Percentiles rank a stretch among this genome's conserved stretches.
These are phyloP conservation scores for Gobiocypris rarus DNA, from an alignment of 2,113 vertebrate species.

Conservation along the genomic window DNA sequence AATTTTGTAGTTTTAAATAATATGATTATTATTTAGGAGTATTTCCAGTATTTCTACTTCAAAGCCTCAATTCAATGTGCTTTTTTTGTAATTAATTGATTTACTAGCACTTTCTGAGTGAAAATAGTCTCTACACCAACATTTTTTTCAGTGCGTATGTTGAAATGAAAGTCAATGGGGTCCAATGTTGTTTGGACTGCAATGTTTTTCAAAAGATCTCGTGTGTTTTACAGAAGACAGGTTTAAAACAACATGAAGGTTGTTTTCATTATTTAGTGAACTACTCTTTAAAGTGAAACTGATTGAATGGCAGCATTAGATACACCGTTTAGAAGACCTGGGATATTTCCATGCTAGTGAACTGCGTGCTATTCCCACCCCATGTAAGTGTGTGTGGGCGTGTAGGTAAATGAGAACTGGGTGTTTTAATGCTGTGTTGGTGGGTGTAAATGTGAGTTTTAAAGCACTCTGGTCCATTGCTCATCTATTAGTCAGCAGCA, in stretches of 20 bases:
- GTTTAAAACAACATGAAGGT: background rate
- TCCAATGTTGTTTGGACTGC: background rate
- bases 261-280: background rate
- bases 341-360: constrained; percentile 7
- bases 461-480: constrained; percentile 15
- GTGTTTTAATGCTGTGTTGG: constrained; percentile 16
- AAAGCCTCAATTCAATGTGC: no score
- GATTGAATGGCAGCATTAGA: background rate
- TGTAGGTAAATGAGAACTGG: background rate
- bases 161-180: background rate
- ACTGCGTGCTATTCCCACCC: constrained; percentile 29
- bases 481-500: constrained; percentile 35
- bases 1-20: no score
- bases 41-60: no score
- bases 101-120: no score
- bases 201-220: background rate
- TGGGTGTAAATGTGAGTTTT: constrained; percentile 23
- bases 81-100: no score
- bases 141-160: no score
- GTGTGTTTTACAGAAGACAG: background rate
- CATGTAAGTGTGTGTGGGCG: constrained; percentile 15
- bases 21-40: no score
- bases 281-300: background rate
- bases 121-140: no score
- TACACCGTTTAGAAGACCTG: background rate